These are phyloP conservation scores for Phyllotreta cruciferae DNA, from an alignment of 2,888 invertebrate species.

Conservation along the genomic window DNA sequence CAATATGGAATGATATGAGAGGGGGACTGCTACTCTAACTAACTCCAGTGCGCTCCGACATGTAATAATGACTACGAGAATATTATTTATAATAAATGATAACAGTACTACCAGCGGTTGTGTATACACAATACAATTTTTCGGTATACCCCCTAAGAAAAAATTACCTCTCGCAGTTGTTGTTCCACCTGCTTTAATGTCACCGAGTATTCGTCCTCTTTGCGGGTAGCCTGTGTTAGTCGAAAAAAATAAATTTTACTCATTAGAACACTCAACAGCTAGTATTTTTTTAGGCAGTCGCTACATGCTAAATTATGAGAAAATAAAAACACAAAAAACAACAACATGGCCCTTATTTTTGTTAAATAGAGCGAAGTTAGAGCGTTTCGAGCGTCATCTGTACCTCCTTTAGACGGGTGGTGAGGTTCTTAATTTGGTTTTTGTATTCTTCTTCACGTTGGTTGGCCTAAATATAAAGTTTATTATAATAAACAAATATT, in stretches of 20 bases:
- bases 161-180: conserved; percentile 91
- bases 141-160: conserved; percentile 13
- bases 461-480: conserved; percentile 77
- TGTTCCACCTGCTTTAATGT: conserved; percentile 89
- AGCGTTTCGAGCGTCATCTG: conserved; percentile 41
- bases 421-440: conserved; percentile 99
- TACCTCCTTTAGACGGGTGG: conserved; percentile 99
- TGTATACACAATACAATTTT: conserved; percentile 30
- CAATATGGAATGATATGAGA: conserved; percentile 1
- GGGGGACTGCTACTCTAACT: conserved; percentile 6
- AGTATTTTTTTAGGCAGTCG: conserved; percentile 18
- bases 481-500: neutral
- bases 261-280: conserved; percentile 34
- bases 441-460: conserved; percentile 99
- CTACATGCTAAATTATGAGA: conserved; percentile 27
- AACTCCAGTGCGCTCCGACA: conserved; percentile 12
- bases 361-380: conserved; percentile 34
- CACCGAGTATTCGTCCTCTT: conserved; percentile 92
- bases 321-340: conserved; percentile 30
- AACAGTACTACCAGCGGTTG: conserved; percentile 25
- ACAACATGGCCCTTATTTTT: conserved; percentile 12
- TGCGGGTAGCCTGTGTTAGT: conserved; percentile 84
- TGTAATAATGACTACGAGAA: conserved; percentile 6
- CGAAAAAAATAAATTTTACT: conserved; percentile 56
- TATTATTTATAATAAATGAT: conserved; percentile 20